Evolutionary conservation across 1,140 invertebrate species (phyloP).

Genomic region (Leptopilina boulardi): DNA sequence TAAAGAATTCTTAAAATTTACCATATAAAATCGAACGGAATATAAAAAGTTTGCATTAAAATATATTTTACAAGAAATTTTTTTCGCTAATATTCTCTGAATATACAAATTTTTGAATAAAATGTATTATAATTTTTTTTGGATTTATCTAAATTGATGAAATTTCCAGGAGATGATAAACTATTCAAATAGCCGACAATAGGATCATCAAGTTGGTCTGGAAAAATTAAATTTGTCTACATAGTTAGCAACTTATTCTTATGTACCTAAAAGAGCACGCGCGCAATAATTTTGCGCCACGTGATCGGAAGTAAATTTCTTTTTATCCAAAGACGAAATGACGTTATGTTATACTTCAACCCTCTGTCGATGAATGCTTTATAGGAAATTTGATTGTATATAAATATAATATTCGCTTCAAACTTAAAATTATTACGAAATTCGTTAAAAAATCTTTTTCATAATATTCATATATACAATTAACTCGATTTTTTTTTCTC

Average conservation of each 20-base stretch:
- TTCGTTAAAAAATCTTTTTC: not conserved
- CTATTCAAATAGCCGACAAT: conserved; percentile 2
- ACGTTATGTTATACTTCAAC: conserved; percentile 57
- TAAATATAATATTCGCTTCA: not conserved
- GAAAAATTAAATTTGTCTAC: conserved; percentile 18
- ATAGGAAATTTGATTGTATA: conserved; percentile 36
- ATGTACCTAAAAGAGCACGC: conserved; percentile 44
- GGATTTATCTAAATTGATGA: too few species aligned
- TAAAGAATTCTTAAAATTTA: not conserved
- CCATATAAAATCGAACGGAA: not conserved
- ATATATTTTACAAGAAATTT: too few species aligned
- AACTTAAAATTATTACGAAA: not conserved
- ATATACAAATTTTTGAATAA: too few species aligned
- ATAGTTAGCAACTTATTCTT: conserved; percentile 23
- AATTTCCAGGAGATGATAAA: not conserved
- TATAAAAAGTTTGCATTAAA: too few species aligned
- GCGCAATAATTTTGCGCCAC: conserved; percentile 55
- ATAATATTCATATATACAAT: not conserved
- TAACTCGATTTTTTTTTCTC: too few species aligned
- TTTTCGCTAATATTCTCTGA: too few species aligned
- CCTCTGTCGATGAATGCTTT: conserved; percentile 43
- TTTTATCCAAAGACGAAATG: conserved; percentile 39
- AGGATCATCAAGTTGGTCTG: conserved; percentile 22
- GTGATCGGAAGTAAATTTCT: conserved; percentile 53
- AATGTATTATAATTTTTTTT: too few species aligned